Percentiles rank a stretch among this genome's conserved stretches.
phyloP scores from a whole-genome alignment of 1,140 invertebrate genomes.

The Nilaparvata lugens region DNA sequence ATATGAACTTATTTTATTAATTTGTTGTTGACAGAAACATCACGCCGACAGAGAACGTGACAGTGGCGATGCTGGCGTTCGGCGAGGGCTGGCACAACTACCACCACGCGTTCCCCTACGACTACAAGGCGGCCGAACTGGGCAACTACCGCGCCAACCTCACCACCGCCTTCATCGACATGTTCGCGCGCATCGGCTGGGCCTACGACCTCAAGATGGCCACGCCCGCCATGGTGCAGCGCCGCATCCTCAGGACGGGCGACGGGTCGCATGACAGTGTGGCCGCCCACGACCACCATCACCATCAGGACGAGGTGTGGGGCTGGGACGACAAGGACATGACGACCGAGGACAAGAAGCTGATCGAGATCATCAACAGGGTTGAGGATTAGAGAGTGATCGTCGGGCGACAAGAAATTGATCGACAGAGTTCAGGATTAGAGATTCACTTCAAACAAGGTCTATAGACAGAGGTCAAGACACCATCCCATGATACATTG shows the following conservation, averaged over 20 bases:
- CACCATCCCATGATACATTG: no score
- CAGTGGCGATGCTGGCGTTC: conserved; percentile 31
- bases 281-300: neutral
- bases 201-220: conserved; percentile 52
- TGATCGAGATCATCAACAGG: conserved; percentile 6
- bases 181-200: conserved; percentile 47
- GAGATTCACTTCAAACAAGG: no score
- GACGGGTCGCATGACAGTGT: conserved; percentile 40
- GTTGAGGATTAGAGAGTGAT: neutral
- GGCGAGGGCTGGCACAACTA: conserved; percentile 85
- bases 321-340: conserved; percentile 72
- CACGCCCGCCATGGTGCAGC: conserved; percentile 42
- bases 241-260: conserved; percentile 47
- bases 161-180: conserved; percentile 41
- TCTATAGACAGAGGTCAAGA: no score
- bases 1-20: neutral
- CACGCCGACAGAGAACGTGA: conserved; percentile 45
- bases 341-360: conserved; percentile 45
- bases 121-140: conserved; percentile 59
- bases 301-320: conserved; percentile 43
- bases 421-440: no score
- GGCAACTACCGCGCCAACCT: conserved; percentile 41
- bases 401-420: no score
- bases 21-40: conserved; percentile 39
- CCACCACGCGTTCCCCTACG: conserved; percentile 85